Evolutionary conservation across 2,797 vertebrate species (phyloP), one percentile per base, ranked within the genome.

Genomic region (Poeciliopsis presidionis): DNA sequence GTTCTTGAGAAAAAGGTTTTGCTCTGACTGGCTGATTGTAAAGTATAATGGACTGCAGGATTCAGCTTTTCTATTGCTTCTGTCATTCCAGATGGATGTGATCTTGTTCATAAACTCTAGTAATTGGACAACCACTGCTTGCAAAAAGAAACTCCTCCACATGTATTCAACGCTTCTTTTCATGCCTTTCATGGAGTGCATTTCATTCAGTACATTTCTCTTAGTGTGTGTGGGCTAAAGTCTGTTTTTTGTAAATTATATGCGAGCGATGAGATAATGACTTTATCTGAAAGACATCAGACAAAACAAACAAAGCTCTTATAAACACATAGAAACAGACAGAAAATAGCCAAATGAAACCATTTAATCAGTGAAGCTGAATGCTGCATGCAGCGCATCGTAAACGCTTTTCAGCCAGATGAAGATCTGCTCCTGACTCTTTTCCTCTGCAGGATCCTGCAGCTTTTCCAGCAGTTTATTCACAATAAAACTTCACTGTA

Each of bases 51-150:
- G 7, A 72, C 43, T 63, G 41, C 73, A 77, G 7, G 71, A 7
- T 69, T n/a, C 9, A 25, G n/a, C 67, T 28, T 45, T 28, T 22
- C 18, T 45, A 45, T 4, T 45, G 22, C 4, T 49, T 57, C 47
- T 22, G 87, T 78, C 75, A 72, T 73, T 55, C 22, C 36, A 53
- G 45, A 76, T 65, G 1, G 49, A 75, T 81, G 69, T 41, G 78
- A 75, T 72, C 71, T 11, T 22, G 72, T 1, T 80, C 67, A 75
- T 71, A 73, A 72, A 72, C 43, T 76, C 30, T 47, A 59, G 69
- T 81, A 45, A 83, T 81, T 72, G 39, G 53, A n/a, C 18, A 11
- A 30, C 82, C 14, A 12, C 72, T 76, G 77, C 72, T 43, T 61
- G 73, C 51, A 74, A 67, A 74, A 73, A 77, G 30, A 65, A 75